These are phyloP conservation scores for Threskiornis aethiopicus DNA, from an alignment of 2,797 vertebrate species.

Conservation along the genomic window DNA sequence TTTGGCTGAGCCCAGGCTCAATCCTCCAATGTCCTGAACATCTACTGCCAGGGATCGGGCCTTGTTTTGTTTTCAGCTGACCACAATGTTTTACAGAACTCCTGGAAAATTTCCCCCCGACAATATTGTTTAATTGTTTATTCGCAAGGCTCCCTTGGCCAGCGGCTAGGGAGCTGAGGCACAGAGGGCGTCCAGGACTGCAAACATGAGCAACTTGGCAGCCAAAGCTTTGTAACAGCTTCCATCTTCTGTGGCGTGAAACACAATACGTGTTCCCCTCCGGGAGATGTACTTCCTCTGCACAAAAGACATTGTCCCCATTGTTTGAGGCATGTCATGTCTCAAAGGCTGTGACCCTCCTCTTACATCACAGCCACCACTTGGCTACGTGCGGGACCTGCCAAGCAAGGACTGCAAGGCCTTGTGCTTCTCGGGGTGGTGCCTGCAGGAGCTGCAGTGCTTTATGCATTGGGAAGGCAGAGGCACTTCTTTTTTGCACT, in stretches of 20 bases:
- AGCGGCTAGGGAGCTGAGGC: neutral
- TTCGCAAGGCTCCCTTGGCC: neutral
- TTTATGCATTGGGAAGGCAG: accelerated
- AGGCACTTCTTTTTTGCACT: neutral
- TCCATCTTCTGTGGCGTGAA: neutral
- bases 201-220: neutral
- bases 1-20: conserved; percentile 9
- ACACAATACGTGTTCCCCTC: neutral
- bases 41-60: neutral
- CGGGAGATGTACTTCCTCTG: neutral
- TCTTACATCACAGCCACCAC: neutral
- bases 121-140: conserved; percentile 20
- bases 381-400: neutral
- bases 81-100: neutral
- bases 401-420: neutral
- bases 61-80: conserved; percentile 38
- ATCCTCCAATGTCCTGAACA: neutral
- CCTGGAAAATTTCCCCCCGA: neutral
- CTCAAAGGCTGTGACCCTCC: neutral
- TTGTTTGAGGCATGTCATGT: neutral
- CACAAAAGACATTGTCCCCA: neutral
- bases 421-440: neutral
- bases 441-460: neutral
- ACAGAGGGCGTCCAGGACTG: neutral
- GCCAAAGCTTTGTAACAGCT: neutral